Evolutionary conservation across 92 coral and sea anemone genomes (phyloP).

Genomic region (Actinernus sp.): DNA sequence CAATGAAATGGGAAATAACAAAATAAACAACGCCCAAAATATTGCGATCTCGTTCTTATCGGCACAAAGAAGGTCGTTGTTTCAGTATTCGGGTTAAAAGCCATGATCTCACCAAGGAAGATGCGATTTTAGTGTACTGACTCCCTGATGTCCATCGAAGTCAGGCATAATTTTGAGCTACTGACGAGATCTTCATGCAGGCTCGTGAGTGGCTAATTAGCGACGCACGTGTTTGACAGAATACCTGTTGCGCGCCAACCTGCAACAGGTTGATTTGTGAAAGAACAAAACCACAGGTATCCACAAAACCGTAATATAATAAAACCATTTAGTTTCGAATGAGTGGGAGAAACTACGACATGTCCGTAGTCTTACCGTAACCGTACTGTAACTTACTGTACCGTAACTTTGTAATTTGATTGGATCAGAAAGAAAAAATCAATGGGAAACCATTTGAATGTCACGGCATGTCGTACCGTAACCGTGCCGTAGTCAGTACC

Average conservation of each 20-base stretch:
- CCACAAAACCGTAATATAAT: too few relatives aligned
- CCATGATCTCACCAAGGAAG: conserved; percentile 40
- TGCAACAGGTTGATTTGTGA: not conserved
- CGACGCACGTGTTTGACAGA: not conserved
- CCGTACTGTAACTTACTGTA: too few relatives aligned
- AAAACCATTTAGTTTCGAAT: too few relatives aligned
- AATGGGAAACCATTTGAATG: too few relatives aligned
- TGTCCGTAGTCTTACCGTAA: too few relatives aligned
- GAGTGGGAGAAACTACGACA: too few relatives aligned
- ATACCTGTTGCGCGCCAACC: not conserved
- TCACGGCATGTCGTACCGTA: too few relatives aligned
- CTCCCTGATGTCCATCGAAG: conserved; percentile 10
- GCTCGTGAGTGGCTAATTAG: not conserved
- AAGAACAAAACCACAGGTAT: not conserved
- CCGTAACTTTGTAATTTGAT: too few relatives aligned
- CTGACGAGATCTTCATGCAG: conserved; percentile 37
- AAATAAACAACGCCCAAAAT: not conserved
- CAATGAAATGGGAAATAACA: not conserved
- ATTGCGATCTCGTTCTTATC: not conserved
- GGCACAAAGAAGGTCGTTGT: not conserved
- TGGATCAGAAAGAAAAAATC: too few relatives aligned
- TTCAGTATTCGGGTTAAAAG: conserved; percentile 1
- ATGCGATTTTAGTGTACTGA: conserved; percentile 52
- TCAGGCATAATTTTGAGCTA: conserved; percentile 50
- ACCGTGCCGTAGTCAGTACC: too few relatives aligned